Base-by-base conservation (phyloP, 2,113 vertebrate genomes). In the Lepidiolamprologus cunningtoni region DNA sequence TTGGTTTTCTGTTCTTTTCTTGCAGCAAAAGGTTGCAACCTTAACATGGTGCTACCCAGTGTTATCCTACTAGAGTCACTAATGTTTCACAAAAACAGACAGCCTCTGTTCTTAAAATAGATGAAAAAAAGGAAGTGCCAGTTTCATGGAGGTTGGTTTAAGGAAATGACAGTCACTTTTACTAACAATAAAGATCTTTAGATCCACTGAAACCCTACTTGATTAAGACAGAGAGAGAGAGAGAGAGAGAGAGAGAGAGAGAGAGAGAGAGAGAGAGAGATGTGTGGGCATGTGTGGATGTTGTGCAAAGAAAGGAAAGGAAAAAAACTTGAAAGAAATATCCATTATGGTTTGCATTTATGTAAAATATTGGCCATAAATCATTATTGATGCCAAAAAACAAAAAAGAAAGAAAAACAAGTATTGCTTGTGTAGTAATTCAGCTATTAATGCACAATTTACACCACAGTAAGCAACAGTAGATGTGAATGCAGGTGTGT, bases 201-300 rank as follows among this genome's bases (percentile, higher is more conserved):
- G 13, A 42, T 71, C 8, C 12, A 42, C 66, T 47, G 71, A 47
- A 47, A 26, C 40, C 40, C 40, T 76, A 8, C 23, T 76, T 76
- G 40, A 76, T 28, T 73, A 26, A 73, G 37, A 71, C 0, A 73
- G n/a, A 68, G 0, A 33, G 14, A 35, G 4, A n/a, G 33, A 33
- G 28, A 31, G 8, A n/a, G 17, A 19, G 8, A n/a, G n/a, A n/a
- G n/a, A n/a, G 16, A 9, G 52, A 10, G 14, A 3, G 7, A 31
- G 13, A 57, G 7, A 53, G 8, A 19, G 19, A 63, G 19, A 23
- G 11, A 13, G 66, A 71, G 7, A 61, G 21, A 45, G 1, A 2
- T 7, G 6, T 28, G 23, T 28, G 42, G 68, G 14, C 23, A 17
- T 47, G 45, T 47, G 7, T 47, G 45, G 45, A 76, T 76, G 42